Base-by-base conservation (phyloP, 2,113 vertebrate genomes). In the Scomber scombrus region DNA sequence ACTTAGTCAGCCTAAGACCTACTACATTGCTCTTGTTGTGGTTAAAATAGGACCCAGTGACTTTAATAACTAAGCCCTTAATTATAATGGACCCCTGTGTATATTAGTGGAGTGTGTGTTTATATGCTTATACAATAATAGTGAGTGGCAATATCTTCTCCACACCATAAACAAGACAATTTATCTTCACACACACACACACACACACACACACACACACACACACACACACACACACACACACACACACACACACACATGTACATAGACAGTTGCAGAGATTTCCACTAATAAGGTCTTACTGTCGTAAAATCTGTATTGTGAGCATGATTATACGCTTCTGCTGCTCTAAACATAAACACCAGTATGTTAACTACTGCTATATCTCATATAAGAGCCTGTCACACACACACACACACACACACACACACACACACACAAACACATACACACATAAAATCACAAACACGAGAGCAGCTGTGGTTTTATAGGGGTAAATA, bases 271-370 rank as follows among this genome's bases (percentile, higher is more conserved):
- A 15, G 3, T 46, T 19, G 18, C 18, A 43, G 26, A 49, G 40
- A 19, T n/a, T 57, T 21, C 11, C 45, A 52, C 23, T 66, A 55
- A 43, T 68, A 49, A 55, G 54, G 12, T 29, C 40, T 23, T 0
- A 3, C n/a, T 16, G 26, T 18, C 14, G 31, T 73, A 31, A 21
- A 65, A 43, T 63, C 21, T 11, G 45, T 66, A 56, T 51, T 71
- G 69, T 69, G 15, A 43, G 69, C 21, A 18, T 54, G 26, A 57
- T 52, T 26, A 66, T 26, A 57, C 7, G 34, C 34, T 14, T 45
- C 26, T 14, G 23, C 58, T 66, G 46, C n/a, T 71, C 55, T 61
- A 67, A 47, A 78, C 49, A 78, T 31, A 61, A 71, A 80, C 18
- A 52, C 34, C n/a, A 52, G 76, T 29, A 66, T 45, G 21, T 18